Percentiles rank a stretch among this genome's conserved stretches.
Conservation (phyloP, 2,797 vertebrate genomes). For the Sebastes flavidus region DNA sequence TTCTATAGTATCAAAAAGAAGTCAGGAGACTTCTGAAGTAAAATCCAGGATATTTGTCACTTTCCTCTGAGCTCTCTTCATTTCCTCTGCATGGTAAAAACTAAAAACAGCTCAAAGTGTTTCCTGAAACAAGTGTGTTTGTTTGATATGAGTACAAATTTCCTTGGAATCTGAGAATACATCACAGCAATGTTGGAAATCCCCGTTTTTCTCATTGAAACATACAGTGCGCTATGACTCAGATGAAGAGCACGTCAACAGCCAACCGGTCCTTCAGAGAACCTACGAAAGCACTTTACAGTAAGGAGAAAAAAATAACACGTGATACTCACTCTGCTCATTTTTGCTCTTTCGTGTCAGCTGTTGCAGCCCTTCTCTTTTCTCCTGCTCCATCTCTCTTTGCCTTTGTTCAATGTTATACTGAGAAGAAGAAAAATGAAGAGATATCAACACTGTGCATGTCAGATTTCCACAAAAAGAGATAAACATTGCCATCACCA, state of each 20-base stretch:
- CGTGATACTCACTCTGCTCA: conserved; percentile 86
- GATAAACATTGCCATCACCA: background rate
- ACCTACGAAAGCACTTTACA: conserved; percentile 10
- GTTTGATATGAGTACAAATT: conserved; percentile 41
- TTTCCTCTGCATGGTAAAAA: conserved; percentile 30
- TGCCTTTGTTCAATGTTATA: conserved; percentile 82
- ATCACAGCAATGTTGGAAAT: conserved; percentile 50
- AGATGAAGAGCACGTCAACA: conserved; percentile 33
- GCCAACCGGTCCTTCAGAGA: conserved; percentile 7
- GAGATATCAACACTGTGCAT: background rate
- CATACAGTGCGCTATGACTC: conserved; percentile 51
- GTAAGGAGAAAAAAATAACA: background rate
- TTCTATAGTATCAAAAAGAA: background rate
- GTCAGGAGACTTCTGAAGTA: background rate
- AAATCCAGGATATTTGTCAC: background rate
- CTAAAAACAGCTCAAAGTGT: background rate
- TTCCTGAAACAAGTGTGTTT: conserved; percentile 36
- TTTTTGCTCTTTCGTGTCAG: conserved; percentile 88
- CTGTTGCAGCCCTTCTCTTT: conserved; percentile 86
- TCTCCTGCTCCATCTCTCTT: conserved; percentile 79
- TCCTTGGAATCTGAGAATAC: conserved; percentile 45
- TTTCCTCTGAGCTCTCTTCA: background rate
- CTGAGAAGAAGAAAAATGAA: conserved; percentile 59
- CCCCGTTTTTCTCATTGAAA: conserved; percentile 47
- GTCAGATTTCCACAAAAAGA: background rate